phyloP scores from a whole-genome alignment of 2,888 invertebrate species.

The Cetonia aurata region DNA sequence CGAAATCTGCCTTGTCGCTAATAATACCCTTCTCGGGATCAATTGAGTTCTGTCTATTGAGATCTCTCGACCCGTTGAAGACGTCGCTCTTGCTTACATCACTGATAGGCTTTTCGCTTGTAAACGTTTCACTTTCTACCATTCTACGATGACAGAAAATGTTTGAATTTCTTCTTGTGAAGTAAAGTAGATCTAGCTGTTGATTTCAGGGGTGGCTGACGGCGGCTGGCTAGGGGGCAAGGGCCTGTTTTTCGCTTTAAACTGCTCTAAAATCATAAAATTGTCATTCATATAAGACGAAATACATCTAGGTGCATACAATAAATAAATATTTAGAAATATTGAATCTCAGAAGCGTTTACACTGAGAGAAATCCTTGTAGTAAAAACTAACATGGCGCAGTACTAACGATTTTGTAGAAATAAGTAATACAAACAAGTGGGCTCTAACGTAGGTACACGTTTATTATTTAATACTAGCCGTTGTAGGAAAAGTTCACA shows the following conservation, averaged over 20 bases:
- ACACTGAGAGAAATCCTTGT: too few relatives aligned
- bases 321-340: too few relatives aligned
- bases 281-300: too few relatives aligned
- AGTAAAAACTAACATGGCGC: too few relatives aligned
- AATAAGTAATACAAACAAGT: too few relatives aligned
- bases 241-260: slow-evolving; percentile 56
- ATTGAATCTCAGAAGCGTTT: too few relatives aligned
- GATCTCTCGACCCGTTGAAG: slow-evolving; percentile 82
- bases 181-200: slow-evolving; percentile 20
- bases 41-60: slow-evolving; percentile 51
- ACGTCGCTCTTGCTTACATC: slow-evolving; percentile 89
- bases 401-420: too few relatives aligned
- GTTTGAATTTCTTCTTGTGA: slow-evolving; percentile 49
- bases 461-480: too few relatives aligned
- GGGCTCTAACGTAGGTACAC: too few relatives aligned
- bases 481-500: too few relatives aligned
- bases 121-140: slow-evolving; percentile 90
- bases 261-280: slow-evolving; percentile 59
- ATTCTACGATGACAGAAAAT: slow-evolving; percentile 76
- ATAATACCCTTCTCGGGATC: slow-evolving; percentile 50
- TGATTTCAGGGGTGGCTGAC: slow-evolving; percentile 45
- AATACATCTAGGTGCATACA: too few relatives aligned
- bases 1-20: slow-evolving; percentile 86
- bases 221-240: slow-evolving; percentile 63
- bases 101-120: slow-evolving; percentile 81